Evolutionary conservation across 2,113 vertebrate species (phyloP).

Genomic region (Hucho hucho): DNA sequence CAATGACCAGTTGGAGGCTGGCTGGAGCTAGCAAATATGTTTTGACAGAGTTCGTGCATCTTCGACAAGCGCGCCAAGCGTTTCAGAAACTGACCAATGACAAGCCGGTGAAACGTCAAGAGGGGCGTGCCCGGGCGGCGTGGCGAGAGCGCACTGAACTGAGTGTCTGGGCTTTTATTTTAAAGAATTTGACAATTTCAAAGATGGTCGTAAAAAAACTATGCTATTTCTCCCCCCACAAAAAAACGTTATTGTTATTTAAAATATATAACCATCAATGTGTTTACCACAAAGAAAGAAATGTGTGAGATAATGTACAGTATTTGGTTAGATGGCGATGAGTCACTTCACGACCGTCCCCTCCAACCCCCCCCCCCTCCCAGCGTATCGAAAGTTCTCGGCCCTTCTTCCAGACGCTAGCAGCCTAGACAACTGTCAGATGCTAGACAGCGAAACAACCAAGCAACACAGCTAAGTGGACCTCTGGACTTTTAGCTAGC

Average conservation of each 20-base stretch:
- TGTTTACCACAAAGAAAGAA: too few species aligned
- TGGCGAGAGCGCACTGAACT: too few species aligned
- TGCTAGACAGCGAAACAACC: not conserved
- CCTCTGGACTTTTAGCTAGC: not conserved
- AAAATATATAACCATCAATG: too few species aligned
- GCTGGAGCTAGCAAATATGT: too few species aligned
- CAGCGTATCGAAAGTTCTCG: slow-evolving; percentile 75
- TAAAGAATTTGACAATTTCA: too few species aligned
- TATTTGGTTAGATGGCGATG: too few species aligned
- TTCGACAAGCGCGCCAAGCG: not conserved
- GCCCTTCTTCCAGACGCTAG: slow-evolving; percentile 35
- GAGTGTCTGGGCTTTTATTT: too few species aligned
- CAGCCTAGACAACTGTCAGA: not conserved
- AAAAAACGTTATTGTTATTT: too few species aligned
- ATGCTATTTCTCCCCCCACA: too few species aligned
- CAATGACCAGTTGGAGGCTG: too few species aligned
- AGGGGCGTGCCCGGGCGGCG: not conserved
- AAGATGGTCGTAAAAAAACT: too few species aligned
- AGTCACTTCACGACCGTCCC: not conserved
- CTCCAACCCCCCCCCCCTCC: not conserved
- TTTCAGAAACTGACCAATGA: not conserved
- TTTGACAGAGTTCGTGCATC: not conserved
- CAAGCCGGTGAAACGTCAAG: not conserved
- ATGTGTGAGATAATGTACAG: too few species aligned
- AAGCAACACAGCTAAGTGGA: not conserved